Base-by-base conservation (phyloP, 1,140 invertebrate species). In the Glomeris maerens region DNA sequence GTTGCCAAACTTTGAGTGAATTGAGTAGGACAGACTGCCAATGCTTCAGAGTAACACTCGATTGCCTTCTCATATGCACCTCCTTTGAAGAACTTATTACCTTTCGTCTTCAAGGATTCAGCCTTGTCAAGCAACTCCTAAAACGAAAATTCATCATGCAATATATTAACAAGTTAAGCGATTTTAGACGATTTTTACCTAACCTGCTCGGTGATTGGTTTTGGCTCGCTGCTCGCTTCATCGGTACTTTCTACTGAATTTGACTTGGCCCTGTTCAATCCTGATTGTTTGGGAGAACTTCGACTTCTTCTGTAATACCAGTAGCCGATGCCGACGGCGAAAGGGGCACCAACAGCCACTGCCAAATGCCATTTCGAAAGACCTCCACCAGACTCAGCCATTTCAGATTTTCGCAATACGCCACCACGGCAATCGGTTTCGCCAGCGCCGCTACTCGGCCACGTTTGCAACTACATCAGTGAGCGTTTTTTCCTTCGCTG, bases 51-150 rank as follows among this genome's bases (percentile, higher is more conserved):
- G 61, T 97, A 97, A 53, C 78, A 77, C 40, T 72, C 68, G 46
- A 95, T 87, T 10, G 93, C 92, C 62, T 89, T 80, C 56, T 88
- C 80, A 64, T 81, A 96, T 62, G 88, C 83, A 27, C 80, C 82
- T 48, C 72, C 77, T 64, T 83, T 85, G 63, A 94, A 97, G 57
- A 78, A 77, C 56, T 78, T 74, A 67, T 97, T 97, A 31, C 93
- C 93, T 66, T 81, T 77, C 53, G 76, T 79, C 70, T 97, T 97
- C 53, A 78, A 77, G 52, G 72, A 72, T 63, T 80, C 76, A 3
- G 85, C 83, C 60, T 74, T 73, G 57, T 83, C 75, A 55, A 82
- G 69, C 49, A 76, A 77, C 56, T 71, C 76, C 69, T 78, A 66
- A 48, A 47, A 55, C 40, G 25, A 62, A 7, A 50, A 52, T 20